Percentiles rank a stretch among this genome's conserved stretches.
phyloP scores from a whole-genome alignment of 2,888 invertebrate species.

The Acanthosepion esculentum region DNA sequence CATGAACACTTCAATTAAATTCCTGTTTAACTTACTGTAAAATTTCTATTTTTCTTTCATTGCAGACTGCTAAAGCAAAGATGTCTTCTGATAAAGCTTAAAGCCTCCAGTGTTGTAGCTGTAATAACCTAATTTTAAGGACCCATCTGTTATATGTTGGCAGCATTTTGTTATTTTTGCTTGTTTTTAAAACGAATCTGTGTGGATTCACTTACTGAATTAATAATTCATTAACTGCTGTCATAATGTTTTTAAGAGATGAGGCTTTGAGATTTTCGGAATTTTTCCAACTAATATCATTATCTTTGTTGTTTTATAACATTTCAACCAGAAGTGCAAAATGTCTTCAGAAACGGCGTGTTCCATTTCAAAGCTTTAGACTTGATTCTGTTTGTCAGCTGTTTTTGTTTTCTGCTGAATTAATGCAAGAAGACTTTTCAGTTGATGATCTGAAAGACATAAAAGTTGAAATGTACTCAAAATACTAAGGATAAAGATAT shows the following conservation, averaged over 20 bases:
- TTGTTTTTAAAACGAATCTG: neutral
- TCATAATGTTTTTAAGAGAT: neutral
- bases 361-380: neutral
- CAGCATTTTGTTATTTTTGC: neutral
- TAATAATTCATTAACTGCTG: neutral
- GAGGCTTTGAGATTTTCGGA: neutral
- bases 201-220: neutral
- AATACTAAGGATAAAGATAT: neutral
- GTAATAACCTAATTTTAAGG: neutral
- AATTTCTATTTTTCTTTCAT: conserved; percentile 47
- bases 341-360: neutral
- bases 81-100: conserved; percentile 56
- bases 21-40: too few species aligned
- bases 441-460: neutral
- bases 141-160: neutral
- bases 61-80: conserved; percentile 62
- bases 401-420: neutral
- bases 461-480: neutral
- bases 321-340: neutral
- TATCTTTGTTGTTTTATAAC: neutral
- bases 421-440: neutral
- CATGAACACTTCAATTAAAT: too few species aligned
- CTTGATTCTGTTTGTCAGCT: neutral
- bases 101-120: neutral
- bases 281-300: neutral